Percentiles rank a stretch among this genome's conserved stretches.
Evolutionary conservation across 2,888 invertebrate species (phyloP).

Genomic region (Melipona beecheii): DNA sequence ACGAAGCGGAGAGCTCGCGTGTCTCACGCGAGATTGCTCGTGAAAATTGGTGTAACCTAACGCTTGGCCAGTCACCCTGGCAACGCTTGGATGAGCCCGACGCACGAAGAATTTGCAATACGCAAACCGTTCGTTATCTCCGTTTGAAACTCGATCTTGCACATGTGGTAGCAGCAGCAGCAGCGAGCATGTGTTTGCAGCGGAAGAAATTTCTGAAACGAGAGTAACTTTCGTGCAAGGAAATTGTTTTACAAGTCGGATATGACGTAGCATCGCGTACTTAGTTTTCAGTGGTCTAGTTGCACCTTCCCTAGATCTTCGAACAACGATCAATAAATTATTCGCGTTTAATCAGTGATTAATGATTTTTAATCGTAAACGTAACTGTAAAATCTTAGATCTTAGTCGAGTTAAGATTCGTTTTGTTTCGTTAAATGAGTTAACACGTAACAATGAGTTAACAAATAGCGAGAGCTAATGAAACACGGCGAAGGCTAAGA

Average conservation of each 20-base stretch:
- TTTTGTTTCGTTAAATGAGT: no score
- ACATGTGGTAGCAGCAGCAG: background rate
- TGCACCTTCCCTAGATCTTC: background rate
- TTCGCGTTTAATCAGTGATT: background rate
- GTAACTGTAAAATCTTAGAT: background rate
- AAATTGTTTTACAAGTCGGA: background rate
- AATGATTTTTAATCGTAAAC: background rate
- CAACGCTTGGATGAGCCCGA: background rate
- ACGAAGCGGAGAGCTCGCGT: background rate
- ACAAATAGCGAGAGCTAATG: background rate
- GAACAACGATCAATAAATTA: background rate
- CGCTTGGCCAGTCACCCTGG: background rate
- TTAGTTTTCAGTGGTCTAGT: background rate
- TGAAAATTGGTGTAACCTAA: constrained; percentile 19
- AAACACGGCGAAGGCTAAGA: background rate
- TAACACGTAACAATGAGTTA: background rate
- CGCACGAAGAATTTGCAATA: background rate
- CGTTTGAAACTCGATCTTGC: background rate
- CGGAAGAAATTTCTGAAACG: background rate
- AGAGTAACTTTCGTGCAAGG: background rate
- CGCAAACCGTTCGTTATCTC: background rate
- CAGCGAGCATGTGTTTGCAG: background rate
- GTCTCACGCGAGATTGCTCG: constrained; percentile 16
- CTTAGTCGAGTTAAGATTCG: background rate
- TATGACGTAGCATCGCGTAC: background rate